These are phyloP conservation scores for Drosophila triauraria DNA, from an alignment of 1,140 invertebrate genomes.

Conservation along the genomic window DNA sequence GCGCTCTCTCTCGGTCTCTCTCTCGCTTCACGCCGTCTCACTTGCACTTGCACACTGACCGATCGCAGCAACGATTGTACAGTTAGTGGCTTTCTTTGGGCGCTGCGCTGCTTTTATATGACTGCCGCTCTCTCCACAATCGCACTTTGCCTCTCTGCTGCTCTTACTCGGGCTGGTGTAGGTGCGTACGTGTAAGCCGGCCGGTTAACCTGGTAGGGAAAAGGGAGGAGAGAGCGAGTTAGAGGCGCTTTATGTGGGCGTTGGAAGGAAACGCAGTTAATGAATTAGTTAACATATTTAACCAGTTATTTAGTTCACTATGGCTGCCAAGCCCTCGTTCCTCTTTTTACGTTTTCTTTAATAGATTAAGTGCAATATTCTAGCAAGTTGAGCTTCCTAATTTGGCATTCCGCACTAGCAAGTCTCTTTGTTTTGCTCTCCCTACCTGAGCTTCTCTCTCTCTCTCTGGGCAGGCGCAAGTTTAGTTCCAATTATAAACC, in stretches of 20 bases:
- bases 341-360: neutral
- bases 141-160: constrained; percentile 7
- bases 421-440: constrained; percentile 11
- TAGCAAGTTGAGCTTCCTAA: constrained; percentile 27
- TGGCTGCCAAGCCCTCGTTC: constrained; percentile 2
- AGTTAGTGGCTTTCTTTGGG: constrained; percentile 57
- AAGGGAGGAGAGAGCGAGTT: neutral
- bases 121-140: constrained; percentile 22
- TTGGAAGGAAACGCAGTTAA: constrained; percentile 39
- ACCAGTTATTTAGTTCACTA: constrained; percentile 27
- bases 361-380: constrained; percentile 14
- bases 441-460: constrained; percentile 8
- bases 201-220: constrained; percentile 22
- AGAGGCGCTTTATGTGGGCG: constrained; percentile 14
- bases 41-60: constrained; percentile 45
- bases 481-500: constrained; percentile 62
- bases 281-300: constrained; percentile 53
- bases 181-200: constrained; percentile 25
- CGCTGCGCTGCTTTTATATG: constrained; percentile 60
- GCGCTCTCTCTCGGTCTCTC: constrained; percentile 23
- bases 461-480: constrained; percentile 18
- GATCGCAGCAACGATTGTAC: constrained; percentile 64
- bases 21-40: constrained; percentile 16
- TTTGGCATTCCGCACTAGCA: constrained; percentile 14
- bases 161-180: neutral